Percentiles rank a stretch among this genome's conserved stretches.
Evolutionary conservation across 2,888 invertebrate species (phyloP).

Genomic region (Arge pagana): DNA sequence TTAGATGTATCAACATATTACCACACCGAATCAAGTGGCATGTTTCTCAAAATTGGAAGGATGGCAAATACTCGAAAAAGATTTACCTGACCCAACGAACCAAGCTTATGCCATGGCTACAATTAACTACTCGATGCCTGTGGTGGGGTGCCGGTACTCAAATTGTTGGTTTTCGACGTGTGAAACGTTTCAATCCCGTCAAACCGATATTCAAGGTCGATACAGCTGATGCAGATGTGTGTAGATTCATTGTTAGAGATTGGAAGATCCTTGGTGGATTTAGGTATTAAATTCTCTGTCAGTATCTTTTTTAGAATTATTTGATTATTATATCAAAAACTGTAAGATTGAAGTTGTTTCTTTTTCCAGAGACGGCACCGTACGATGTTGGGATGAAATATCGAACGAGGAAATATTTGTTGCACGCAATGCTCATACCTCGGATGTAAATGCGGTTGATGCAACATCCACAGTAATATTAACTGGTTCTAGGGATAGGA

Average conservation of each 20-base stretch:
- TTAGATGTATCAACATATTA: constrained; percentile 50
- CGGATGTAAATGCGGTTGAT: constrained; percentile 59
- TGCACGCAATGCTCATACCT: constrained; percentile 46
- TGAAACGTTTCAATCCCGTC: constrained; percentile 43
- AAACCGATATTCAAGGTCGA: constrained; percentile 38
- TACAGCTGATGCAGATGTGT: constrained; percentile 53
- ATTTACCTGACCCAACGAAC: constrained; percentile 56
- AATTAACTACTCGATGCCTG: constrained; percentile 59
- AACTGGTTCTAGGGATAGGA: constrained; percentile 58
- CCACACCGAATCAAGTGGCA: constrained; percentile 54
- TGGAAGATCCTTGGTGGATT: constrained; percentile 56
- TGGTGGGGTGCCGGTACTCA: constrained; percentile 62
- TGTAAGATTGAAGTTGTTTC: neutral
- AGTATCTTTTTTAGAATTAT: neutral
- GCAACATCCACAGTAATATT: constrained; percentile 51
- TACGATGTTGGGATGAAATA: constrained; percentile 52
- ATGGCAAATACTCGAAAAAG: constrained; percentile 60
- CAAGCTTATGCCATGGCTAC: constrained; percentile 63
- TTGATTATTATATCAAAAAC: too few species aligned
- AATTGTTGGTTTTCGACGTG: constrained; percentile 46
- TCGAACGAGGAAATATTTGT: constrained; percentile 39
- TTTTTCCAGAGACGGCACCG: constrained; percentile 53
- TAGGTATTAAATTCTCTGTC: constrained; percentile 45
- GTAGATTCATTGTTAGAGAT: constrained; percentile 58
- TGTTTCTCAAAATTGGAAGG: constrained; percentile 63